Base-by-base conservation (phyloP, 2,113 vertebrate genomes). In the Echinops telfairi region DNA sequence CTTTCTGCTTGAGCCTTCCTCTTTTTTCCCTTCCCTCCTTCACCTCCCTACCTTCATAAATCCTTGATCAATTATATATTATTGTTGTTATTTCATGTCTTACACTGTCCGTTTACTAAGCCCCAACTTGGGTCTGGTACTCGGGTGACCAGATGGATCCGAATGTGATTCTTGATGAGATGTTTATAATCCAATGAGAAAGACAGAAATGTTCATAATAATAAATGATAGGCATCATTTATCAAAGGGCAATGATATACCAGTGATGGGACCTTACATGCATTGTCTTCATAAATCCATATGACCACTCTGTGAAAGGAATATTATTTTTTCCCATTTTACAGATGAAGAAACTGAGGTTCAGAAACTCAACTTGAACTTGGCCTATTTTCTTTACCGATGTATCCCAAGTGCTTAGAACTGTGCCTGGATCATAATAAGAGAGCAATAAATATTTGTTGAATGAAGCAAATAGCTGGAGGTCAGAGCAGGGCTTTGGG, bases 351-450 rank as follows among this genome's bases (percentile, higher is more conserved):
- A 93, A 88, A 85, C 36, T 4, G 43, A 95, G 83, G 27, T 86
- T 78, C 64, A 82, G 79, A 91, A 82, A 93, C 19, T 91, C 79
- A 92, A 90, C 22, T 53, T 90, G 23, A 77, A 20, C 11, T 92
- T 85, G 83, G 83, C 79, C 40, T 78, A 38, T 81, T 60, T 86
- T 66, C 68, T 27, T 68, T 16, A 76, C 29, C 31, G 76, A 83
- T 31, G 36, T 86, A 94, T 64, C 17, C 71, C 43, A 68, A 36
- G 9, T 25, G 43, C 57, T 14, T 76, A 66, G 17, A 94, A 68
- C 19, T n/a, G n/a, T 83, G 27, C 64, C n/a, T 58, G 12, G 43
- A 25, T 86, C 36, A 47, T 8, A 85, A 29, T 23, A 91, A 36
- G 60, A 78, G 53, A 43, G 93, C 57, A 78, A 53, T 91, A 73